phyloP scores from a whole-genome alignment of 2,888 invertebrate genomes.

The Alitta virens region DNA sequence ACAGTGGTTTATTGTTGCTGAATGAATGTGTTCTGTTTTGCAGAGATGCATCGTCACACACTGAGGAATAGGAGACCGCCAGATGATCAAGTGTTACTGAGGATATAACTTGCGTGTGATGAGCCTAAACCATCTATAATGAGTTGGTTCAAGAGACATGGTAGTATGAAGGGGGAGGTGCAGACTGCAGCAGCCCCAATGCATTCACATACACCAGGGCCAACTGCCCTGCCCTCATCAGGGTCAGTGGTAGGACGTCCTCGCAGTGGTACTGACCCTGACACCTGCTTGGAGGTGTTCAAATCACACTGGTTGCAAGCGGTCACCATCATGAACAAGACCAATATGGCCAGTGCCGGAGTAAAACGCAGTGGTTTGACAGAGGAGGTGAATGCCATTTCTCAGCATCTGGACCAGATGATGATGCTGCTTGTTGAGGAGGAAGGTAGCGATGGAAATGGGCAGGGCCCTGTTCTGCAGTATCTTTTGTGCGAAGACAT shows the following conservation, averaged over 20 bases:
- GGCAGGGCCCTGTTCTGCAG: constrained; percentile 69
- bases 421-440: constrained; percentile 80
- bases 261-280: constrained; percentile 61
- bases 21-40: too few species aligned
- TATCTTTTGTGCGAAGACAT: constrained; percentile 82
- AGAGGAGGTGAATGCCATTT: constrained; percentile 86
- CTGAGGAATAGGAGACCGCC: too few species aligned
- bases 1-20: too few species aligned
- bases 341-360: constrained; percentile 61
- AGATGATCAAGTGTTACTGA: too few species aligned
- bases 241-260: constrained; percentile 11
- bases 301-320: constrained; percentile 93
- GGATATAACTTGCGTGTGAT: background rate
- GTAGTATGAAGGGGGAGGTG: background rate
- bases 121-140: background rate
- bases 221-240: background rate
- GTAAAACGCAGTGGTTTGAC: constrained; percentile 7
- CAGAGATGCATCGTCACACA: too few species aligned
- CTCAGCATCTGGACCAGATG: constrained; percentile 89
- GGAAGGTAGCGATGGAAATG: constrained; percentile 37
- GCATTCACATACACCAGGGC: background rate
- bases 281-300: constrained; percentile 87
- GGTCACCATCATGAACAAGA: constrained; percentile 72
- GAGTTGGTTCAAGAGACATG: constrained; percentile 16
- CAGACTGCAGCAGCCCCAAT: background rate